Base-by-base conservation (phyloP, 2,113 vertebrate genomes). In the Campylorhamphus procurvoides region DNA sequence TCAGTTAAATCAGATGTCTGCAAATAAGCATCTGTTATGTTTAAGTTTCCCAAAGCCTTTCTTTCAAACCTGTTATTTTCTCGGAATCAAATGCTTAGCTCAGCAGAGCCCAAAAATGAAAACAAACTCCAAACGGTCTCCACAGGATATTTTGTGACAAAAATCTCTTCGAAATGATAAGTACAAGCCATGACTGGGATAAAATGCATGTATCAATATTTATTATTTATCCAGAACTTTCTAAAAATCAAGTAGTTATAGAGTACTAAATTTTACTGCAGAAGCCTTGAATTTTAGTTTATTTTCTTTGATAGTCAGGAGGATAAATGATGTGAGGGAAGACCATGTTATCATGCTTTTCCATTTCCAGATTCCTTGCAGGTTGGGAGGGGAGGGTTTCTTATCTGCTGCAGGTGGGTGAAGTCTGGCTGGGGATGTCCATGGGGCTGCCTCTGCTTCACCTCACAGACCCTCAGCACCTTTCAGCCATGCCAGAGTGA, bases 51-150 rank as follows among this genome's bases (percentile, higher is more conserved):
- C 60, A 76, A 77, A 93, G 58, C 69, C 81, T 94, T 97, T 94
- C 90, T 94, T 97, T 96, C 87, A 95, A 97, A 89, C 92, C 93
- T 93, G 72, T 96, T 97, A 96, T 96, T 97, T 97, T 94, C 84
- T 83, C 84, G 96, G 93, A 97, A 95, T 97, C 93, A 97, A 95
- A 96, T 94, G 87, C 87, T 95, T 96, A 94, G 75, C 93, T 98
- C 95, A 95, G 93, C 88, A 97, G 91, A 96, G 77, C 81, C 86
- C 97, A 78, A 67, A 96, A 92, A 96, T 81, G 84, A 97, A 97
- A 90, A 91, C 80, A 96, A 95, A 73, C 67, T 89, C 58, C 91
- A 93, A 96, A 94, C 69, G 47, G 68, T 92, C 95, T 97, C 96
- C 77, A 33, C 77, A 78, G 88, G 75, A 91, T 94, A 53, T 92